Conservation (phyloP, 1,140 invertebrate species). For the Drosophila lowei region DNA sequence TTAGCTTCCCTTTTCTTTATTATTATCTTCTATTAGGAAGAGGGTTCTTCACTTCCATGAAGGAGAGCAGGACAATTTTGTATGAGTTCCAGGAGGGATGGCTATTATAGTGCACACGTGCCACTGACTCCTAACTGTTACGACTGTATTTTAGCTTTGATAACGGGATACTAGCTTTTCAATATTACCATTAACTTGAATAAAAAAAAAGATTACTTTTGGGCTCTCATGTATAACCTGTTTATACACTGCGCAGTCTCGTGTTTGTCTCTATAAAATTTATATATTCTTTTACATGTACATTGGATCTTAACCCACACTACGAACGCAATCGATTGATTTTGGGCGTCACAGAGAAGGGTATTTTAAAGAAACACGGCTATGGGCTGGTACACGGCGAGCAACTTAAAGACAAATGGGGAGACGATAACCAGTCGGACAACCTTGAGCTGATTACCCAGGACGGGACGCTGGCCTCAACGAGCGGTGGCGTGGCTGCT, state of each 20-base stretch:
- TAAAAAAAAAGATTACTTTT: constrained; percentile 10
- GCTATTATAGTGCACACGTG: too few species aligned
- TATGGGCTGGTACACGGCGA: constrained; percentile 89
- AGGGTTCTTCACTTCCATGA: too few species aligned
- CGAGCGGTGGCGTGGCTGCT: constrained; percentile 85
- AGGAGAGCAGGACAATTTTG: too few species aligned
- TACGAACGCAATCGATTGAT: constrained; percentile 26
- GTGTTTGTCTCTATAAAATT: constrained; percentile 73
- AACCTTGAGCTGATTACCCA: constrained; percentile 88
- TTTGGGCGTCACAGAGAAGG: constrained; percentile 88
- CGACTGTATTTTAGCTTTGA: too few species aligned
- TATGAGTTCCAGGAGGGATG: too few species aligned
- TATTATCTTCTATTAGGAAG: too few species aligned
- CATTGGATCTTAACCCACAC: constrained; percentile 37
- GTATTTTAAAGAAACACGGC: constrained; percentile 93
- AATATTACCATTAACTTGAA: too few species aligned
- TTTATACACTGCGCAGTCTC: constrained; percentile 40
- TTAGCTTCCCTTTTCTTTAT: too few species aligned
- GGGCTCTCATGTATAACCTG: constrained; percentile 25
- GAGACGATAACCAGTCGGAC: constrained; percentile 89
- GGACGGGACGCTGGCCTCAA: constrained; percentile 86
- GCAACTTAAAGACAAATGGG: constrained; percentile 87
- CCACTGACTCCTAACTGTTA: too few species aligned
- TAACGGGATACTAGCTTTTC: too few species aligned
- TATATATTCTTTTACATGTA: constrained; percentile 77